Conservation (phyloP, 2,797 vertebrate species). For the Neomorphus geoffroyi region DNA sequence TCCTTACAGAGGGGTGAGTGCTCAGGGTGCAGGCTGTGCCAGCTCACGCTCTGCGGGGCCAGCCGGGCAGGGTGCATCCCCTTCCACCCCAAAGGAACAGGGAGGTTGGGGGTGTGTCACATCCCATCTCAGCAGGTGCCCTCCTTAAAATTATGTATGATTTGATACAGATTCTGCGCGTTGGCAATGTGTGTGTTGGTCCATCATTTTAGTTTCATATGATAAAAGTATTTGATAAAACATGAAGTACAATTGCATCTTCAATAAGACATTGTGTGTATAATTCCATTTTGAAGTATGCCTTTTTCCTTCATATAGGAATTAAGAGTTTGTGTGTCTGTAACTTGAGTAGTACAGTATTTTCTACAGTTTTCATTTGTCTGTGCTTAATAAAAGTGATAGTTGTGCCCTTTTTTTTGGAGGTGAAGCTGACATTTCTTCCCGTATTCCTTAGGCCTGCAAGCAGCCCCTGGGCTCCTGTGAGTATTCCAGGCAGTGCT, state of each 20-base stretch:
- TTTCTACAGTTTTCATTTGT: not conserved
- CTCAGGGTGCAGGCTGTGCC: not conserved
- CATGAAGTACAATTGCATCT: not conserved
- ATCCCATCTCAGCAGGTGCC: not conserved
- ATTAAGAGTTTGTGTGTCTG: not conserved
- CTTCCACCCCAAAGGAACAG: not conserved
- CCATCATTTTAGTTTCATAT: not conserved
- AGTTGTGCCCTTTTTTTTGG: not conserved
- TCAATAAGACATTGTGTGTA: not conserved
- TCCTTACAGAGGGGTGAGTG: not conserved
- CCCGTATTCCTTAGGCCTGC: rapidly evolving
- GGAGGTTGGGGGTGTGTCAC: not conserved
- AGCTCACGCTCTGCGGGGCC: not conserved
- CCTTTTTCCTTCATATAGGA: not conserved
- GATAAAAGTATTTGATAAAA: not conserved
- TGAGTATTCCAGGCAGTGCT: not conserved
- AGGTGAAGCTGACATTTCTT: not conserved
- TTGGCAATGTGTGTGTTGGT: not conserved
- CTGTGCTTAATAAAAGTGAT: not conserved
- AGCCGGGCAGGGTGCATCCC: not conserved
- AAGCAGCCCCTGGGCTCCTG: not conserved
- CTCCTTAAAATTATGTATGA: too few relatives aligned
- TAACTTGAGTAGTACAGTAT: not conserved
- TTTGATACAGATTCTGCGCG: not conserved
- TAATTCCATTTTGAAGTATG: not conserved